These are phyloP conservation scores for Anorthoa munda DNA, from an alignment of 2,888 invertebrate genomes.

Conservation along the genomic window DNA sequence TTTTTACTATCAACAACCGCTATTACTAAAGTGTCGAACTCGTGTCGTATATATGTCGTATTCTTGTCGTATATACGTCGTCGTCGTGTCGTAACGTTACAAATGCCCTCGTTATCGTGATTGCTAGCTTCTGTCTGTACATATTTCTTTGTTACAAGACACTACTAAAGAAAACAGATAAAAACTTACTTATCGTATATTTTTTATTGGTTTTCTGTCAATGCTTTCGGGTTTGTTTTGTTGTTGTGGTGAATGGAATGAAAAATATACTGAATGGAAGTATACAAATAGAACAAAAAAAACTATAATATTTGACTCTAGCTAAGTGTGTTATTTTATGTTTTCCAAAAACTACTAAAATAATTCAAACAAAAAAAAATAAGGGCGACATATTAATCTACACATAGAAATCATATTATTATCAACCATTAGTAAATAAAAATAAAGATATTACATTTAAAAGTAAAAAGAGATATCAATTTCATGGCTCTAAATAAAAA, in stretches of 20 bases:
- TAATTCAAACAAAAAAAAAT: background rate
- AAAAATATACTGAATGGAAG: background rate
- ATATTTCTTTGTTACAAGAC: conserved; percentile 61
- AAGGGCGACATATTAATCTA: background rate
- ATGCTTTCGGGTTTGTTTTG: conserved; percentile 26
- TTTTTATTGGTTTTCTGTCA: conserved; percentile 47
- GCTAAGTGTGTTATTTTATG: background rate
- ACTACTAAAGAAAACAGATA: conserved; percentile 60
- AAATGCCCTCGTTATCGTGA: conserved; percentile 64
- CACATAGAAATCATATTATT: background rate
- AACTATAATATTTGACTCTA: background rate
- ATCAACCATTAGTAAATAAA: background rate
- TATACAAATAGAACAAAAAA: conserved; percentile 1
- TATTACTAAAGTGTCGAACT: conserved; percentile 54
- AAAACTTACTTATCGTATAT: conserved; percentile 54
- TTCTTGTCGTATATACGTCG: conserved; percentile 49
- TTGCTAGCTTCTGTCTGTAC: conserved; percentile 61
- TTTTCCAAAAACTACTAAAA: background rate
- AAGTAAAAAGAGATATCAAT: background rate
- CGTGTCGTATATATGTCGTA: conserved; percentile 49
- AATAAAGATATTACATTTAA: background rate
- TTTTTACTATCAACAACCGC: conserved; percentile 39
- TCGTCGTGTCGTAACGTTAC: conserved; percentile 61
- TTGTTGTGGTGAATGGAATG: conserved; percentile 29
- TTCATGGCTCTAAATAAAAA: background rate